These are phyloP conservation scores for Sebastes oblongus DNA, from an alignment of 2,797 vertebrate genomes.

Conservation along the genomic window DNA sequence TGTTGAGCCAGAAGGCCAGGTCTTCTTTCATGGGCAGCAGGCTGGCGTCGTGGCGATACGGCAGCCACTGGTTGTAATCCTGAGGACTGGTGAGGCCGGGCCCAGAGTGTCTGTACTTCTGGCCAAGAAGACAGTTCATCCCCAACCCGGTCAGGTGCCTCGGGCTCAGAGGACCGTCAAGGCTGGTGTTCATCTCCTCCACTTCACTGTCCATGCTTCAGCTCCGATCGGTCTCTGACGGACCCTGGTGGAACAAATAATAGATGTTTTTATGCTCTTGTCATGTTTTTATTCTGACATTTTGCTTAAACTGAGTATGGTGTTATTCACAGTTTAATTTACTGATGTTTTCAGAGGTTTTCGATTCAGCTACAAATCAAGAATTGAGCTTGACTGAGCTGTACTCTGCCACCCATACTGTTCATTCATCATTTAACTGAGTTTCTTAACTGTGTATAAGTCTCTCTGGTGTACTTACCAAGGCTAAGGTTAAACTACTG, in stretches of 20 bases:
- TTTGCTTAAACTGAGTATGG: not conserved
- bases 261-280: not conserved
- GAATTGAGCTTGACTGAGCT: too few species aligned
- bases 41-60: slow-evolving; percentile 91
- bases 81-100: slow-evolving; percentile 92
- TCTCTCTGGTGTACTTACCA: not conserved
- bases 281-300: not conserved
- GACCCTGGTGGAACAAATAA: slow-evolving; percentile 10
- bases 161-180: slow-evolving; percentile 44
- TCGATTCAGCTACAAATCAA: not conserved
- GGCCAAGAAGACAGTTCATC: slow-evolving; percentile 85
- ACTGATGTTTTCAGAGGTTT: not conserved
- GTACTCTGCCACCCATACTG: too few species aligned
- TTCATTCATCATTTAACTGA: not conserved
- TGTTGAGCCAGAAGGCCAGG: slow-evolving; percentile 92
- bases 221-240: not conserved
- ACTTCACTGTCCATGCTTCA: slow-evolving; percentile 59
- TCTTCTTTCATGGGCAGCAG: slow-evolving; percentile 97
- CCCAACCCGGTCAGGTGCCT: slow-evolving; percentile 65
- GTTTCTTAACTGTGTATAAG: not conserved
- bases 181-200: slow-evolving; percentile 24
- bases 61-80: slow-evolving; percentile 94
- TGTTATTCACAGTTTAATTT: not conserved
- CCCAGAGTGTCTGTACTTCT: slow-evolving; percentile 80
- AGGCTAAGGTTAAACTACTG: not conserved